Evolutionary conservation across 1,140 invertebrate genomes (phyloP).

Genomic region (Marisa cornuarietis): DNA sequence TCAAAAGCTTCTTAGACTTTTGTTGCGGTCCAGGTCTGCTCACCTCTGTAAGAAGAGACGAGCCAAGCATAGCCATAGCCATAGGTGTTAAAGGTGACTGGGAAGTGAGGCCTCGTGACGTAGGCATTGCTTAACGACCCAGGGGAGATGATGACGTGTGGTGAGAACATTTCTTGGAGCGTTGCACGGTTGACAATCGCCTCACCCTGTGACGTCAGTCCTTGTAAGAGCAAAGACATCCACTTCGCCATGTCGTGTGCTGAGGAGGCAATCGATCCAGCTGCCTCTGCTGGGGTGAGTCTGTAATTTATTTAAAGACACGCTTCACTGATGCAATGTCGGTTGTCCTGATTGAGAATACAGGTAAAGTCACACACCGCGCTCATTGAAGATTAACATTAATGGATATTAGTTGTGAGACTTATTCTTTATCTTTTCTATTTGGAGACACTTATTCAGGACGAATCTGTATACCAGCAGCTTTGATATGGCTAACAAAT

Average conservation of each 20-base stretch:
- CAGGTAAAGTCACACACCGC: no score
- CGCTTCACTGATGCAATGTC: not conserved
- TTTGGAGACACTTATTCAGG: no score
- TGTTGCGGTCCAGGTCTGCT: not conserved
- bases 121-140: not conserved
- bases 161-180: constrained; percentile 6
- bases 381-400: not conserved
- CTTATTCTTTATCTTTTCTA: no score
- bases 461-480: no score
- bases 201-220: constrained; percentile 12
- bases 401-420: not conserved
- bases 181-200: constrained; percentile 1
- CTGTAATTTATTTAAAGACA: not conserved
- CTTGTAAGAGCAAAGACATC: constrained; percentile 31
- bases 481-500: no score
- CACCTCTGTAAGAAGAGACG: constrained; percentile 26
- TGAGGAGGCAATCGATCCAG: constrained; percentile 29
- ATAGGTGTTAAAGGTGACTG: constrained; percentile 11
- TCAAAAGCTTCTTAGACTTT: not conserved
- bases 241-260: constrained; percentile 2
- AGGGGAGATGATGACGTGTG: not conserved
- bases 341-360: not conserved
- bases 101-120: constrained; percentile 17
- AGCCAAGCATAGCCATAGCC: constrained; percentile 34
- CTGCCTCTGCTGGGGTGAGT: constrained; percentile 29